Evolutionary conservation across 2,113 vertebrate genomes (phyloP).

Genomic region (Gyps fulvus): DNA sequence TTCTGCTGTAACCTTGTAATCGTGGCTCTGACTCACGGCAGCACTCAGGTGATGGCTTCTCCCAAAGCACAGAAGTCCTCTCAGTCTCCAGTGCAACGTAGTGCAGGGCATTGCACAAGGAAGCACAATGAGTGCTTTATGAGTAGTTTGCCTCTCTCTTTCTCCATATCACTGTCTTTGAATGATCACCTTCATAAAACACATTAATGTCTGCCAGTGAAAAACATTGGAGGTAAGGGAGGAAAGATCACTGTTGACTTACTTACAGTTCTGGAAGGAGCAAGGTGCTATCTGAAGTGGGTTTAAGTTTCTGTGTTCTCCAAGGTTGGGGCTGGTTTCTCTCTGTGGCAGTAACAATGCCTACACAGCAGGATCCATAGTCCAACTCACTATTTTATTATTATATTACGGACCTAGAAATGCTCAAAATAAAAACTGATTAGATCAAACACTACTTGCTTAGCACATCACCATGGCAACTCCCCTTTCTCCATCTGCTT

Average conservation of each 20-base stretch:
- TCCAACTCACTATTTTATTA: neutral
- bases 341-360: neutral
- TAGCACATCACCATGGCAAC: neutral
- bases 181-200: neutral
- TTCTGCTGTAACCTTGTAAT: neutral
- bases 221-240: neutral
- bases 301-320: neutral
- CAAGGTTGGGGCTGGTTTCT: neutral
- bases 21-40: neutral
- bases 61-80: neutral
- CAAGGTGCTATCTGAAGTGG: neutral
- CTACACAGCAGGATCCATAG: neutral
- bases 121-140: neutral
- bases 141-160: neutral
- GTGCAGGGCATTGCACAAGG: neutral
- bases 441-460: neutral
- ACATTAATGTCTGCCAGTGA: neutral
- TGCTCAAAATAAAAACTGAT: neutral
- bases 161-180: neutral
- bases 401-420: neutral
- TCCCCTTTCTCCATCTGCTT: neutral
- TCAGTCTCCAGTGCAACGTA: fast-evolving
- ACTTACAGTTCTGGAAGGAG: neutral
- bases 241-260: neutral
- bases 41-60: neutral